Evolutionary conservation across 2,113 vertebrate species (phyloP).

Genomic region (Arothron firmamentum): DNA sequence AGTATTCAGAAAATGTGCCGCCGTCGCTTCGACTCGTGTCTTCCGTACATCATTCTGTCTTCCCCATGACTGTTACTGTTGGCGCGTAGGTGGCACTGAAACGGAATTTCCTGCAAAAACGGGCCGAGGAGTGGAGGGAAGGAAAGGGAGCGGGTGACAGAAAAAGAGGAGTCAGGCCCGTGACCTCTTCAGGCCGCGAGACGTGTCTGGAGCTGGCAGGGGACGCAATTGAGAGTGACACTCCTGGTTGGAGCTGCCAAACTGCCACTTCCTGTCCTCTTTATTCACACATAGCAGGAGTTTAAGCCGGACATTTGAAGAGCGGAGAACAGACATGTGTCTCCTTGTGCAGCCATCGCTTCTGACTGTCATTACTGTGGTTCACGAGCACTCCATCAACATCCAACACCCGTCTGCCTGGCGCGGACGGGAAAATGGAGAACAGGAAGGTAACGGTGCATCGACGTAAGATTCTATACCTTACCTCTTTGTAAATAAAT

Average conservation of each 20-base stretch:
- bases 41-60: slow-evolving; percentile 69
- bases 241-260: slow-evolving; percentile 81
- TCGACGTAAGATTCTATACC: background rate
- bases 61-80: slow-evolving; percentile 54
- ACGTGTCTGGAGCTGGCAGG: slow-evolving; percentile 76
- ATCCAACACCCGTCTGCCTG: slow-evolving; percentile 41
- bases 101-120: slow-evolving; percentile 50
- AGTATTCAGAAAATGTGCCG: slow-evolving; percentile 64
- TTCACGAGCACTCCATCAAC: slow-evolving; percentile 65
- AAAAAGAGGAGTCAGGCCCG: slow-evolving; percentile 59
- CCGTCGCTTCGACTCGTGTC: slow-evolving; percentile 61
- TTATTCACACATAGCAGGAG: slow-evolving; percentile 78
- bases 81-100: slow-evolving; percentile 63
- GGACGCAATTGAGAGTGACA: slow-evolving; percentile 79
- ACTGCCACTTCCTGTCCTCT: slow-evolving; percentile 80
- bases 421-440: slow-evolving; percentile 23
- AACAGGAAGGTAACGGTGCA: slow-evolving; percentile 9
- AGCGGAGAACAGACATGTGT: slow-evolving; percentile 78
- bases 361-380: slow-evolving; percentile 73
- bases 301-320: slow-evolving; percentile 73
- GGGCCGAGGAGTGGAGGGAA: slow-evolving; percentile 25
- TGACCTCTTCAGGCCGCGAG: slow-evolving; percentile 71
- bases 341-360: slow-evolving; percentile 69
- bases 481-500: slow-evolving; percentile 38
- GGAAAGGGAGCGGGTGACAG: slow-evolving; percentile 23